These are phyloP conservation scores for Stegastes partitus DNA, from an alignment of 2,113 vertebrate species.

Conservation along the genomic window DNA sequence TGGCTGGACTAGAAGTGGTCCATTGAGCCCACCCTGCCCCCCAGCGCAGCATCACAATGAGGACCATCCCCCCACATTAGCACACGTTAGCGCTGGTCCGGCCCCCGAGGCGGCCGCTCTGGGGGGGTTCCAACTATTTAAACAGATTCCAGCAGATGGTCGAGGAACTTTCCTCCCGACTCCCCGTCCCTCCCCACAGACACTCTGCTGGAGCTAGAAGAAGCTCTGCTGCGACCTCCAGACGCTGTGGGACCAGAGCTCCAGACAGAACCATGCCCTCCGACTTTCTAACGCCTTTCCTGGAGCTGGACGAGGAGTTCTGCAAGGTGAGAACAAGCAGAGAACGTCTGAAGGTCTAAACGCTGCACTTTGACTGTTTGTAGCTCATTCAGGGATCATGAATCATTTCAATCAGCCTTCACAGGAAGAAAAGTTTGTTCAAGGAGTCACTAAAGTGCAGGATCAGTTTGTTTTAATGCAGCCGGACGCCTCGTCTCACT, in stretches of 20 bases:
- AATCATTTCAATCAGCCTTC: no score
- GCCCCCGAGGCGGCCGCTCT: no score
- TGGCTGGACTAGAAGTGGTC: conserved; percentile 65
- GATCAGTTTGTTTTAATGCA: no score
- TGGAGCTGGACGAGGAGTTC: conserved; percentile 85
- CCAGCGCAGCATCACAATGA: conserved; percentile 73
- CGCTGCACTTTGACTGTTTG: no score
- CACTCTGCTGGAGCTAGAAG: background rate
- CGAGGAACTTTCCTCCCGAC: conserved; percentile 63
- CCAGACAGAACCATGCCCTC: conserved; percentile 82
- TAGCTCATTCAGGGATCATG: no score
- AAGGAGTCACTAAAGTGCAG: no score
- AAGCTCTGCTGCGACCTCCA: no score
- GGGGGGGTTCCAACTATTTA: conserved; percentile 79
- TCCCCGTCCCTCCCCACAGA: background rate
- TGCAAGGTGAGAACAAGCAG: conserved; percentile 79
- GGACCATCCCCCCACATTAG: conserved; percentile 41
- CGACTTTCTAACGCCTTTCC: conserved; percentile 82
- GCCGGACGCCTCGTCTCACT: no score
- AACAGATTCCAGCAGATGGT: conserved; percentile 82
- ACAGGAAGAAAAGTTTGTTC: no score
- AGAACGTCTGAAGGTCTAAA: no score
- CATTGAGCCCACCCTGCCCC: conserved; percentile 76
- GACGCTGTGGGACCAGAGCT: conserved; percentile 25
- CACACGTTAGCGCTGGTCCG: conserved; percentile 56